These are phyloP conservation scores for Drosophila lacertosa DNA, from an alignment of 1,140 invertebrate species.

Conservation along the genomic window DNA sequence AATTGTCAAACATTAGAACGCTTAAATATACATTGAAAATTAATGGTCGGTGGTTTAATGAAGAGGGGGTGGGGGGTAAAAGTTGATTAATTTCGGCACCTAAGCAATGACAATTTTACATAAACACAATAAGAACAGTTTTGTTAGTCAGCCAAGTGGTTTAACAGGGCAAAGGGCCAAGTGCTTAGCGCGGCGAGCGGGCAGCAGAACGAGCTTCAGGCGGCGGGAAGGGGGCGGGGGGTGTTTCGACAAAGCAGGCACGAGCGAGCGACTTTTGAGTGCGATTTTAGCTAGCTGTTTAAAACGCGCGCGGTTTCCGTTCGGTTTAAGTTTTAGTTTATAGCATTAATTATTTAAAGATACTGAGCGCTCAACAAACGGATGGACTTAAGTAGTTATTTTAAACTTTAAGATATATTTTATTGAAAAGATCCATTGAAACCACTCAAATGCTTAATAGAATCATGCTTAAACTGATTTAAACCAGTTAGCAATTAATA, in stretches of 20 bases:
- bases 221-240: slow-evolving; percentile 3
- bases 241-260: slow-evolving; percentile 49
- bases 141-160: slow-evolving; percentile 52
- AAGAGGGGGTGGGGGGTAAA: not conserved
- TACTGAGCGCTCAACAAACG: slow-evolving; percentile 32
- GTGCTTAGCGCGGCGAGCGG: slow-evolving; percentile 27
- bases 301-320: slow-evolving; percentile 42
- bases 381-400: too few species aligned
- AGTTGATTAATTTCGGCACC: slow-evolving; percentile 38
- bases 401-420: too few species aligned
- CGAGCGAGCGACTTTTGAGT: slow-evolving; percentile 54
- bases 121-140: slow-evolving; percentile 59
- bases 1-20: slow-evolving; percentile 62
- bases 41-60: slow-evolving; percentile 3
- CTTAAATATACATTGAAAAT: slow-evolving; percentile 49
- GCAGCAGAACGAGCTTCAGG: slow-evolving; percentile 47
- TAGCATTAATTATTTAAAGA: slow-evolving; percentile 19
- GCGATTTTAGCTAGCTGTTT: slow-evolving; percentile 42
- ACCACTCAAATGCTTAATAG: not conserved
- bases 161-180: not conserved
- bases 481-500: not conserved
- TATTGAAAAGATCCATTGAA: too few species aligned
- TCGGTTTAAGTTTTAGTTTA: slow-evolving; percentile 42
- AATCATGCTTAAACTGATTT: not conserved
- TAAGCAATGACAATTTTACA: slow-evolving; percentile 79